Conservation (phyloP, 2,797 vertebrate genomes). For the Sylvia borin region DNA sequence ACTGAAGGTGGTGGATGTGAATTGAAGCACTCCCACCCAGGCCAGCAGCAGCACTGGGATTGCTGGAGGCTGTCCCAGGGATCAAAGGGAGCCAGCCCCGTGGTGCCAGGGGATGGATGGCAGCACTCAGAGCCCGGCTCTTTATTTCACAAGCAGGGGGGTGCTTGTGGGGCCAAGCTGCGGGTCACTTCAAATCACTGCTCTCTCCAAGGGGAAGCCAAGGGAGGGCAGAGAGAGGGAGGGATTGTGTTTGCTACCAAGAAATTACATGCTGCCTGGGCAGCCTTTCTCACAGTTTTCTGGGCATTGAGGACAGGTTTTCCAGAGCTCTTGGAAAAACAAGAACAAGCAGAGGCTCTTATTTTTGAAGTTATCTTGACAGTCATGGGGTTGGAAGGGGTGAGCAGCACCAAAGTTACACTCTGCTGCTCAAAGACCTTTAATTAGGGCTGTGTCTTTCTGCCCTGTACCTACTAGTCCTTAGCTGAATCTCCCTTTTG, state of each 20-base stretch:
- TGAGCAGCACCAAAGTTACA: not conserved
- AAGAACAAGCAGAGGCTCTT: not conserved
- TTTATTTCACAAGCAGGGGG: not conserved
- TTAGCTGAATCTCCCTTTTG: not conserved
- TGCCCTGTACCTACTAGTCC: not conserved
- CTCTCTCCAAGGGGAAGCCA: not conserved
- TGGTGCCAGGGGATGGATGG: not conserved
- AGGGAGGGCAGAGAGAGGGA: not conserved
- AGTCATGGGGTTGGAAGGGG: not conserved
- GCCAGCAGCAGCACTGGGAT: not conserved
- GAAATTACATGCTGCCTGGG: not conserved
- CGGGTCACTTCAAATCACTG: not conserved
- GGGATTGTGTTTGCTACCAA: not conserved
- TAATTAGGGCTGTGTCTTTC: not conserved
- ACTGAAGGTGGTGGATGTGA: not conserved
- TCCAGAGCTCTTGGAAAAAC: conserved; percentile 15
- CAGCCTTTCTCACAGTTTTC: conserved; percentile 8
- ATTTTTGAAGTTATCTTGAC: not conserved
- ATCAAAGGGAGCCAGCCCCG: not conserved
- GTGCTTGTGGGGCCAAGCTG: not conserved
- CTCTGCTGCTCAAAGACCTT: not conserved
- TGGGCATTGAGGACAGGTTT: not conserved
- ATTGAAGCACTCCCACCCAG: fast-evolving
- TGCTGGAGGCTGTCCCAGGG: not conserved
- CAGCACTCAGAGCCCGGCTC: not conserved